Percentiles rank a stretch among this genome's conserved stretches.
Evolutionary conservation across 1,140 invertebrate species (phyloP).

Genomic region (Halesus radiatus): DNA sequence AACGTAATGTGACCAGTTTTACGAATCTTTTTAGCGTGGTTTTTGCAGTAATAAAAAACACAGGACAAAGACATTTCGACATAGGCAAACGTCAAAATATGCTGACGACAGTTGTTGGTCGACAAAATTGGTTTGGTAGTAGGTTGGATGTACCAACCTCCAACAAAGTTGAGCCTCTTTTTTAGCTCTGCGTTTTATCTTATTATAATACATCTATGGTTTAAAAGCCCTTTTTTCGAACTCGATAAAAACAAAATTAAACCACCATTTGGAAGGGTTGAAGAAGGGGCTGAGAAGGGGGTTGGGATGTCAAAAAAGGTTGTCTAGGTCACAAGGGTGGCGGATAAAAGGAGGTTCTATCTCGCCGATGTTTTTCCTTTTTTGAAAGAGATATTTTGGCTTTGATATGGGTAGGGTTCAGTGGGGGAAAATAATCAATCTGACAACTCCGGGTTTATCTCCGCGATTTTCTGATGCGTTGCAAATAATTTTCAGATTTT

Average conservation of each 20-base stretch:
- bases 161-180: too few species aligned
- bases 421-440: constrained; percentile 20
- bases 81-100: too few species aligned
- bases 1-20: too few species aligned
- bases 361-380: too few species aligned
- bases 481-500: not conserved
- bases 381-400: not conserved
- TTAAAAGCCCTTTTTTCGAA: constrained; percentile 13
- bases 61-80: too few species aligned
- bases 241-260: constrained; percentile 19
- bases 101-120: too few species aligned
- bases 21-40: too few species aligned
- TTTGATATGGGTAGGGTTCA: constrained; percentile 22
- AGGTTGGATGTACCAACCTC: too few species aligned
- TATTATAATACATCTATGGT: too few species aligned
- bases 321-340: not conserved
- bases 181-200: too few species aligned
- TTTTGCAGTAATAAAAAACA: too few species aligned
- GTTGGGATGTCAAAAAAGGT: constrained; percentile 3
- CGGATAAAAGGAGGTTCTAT: not conserved
- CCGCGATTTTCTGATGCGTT: not conserved
- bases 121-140: too few species aligned
- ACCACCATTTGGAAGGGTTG: constrained; percentile 12
- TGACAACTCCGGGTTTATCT: constrained; percentile 7
- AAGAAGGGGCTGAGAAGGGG: not conserved